phyloP scores from a whole-genome alignment of 2,113 vertebrate species.

The Pseudolaguvia tuberculata region DNA sequence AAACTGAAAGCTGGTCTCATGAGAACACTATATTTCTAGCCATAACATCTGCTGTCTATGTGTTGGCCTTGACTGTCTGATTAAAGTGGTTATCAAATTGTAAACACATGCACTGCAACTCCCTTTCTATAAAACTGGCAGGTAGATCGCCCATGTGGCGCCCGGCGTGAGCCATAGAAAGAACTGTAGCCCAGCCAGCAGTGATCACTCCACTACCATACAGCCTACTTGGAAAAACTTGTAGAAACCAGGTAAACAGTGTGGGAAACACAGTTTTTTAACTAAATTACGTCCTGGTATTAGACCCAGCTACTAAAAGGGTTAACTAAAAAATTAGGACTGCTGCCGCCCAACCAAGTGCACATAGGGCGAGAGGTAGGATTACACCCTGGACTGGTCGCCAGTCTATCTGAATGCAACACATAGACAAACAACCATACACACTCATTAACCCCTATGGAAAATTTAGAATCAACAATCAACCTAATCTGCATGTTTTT shows the following conservation, averaged over 20 bases:
- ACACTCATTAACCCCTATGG: no score
- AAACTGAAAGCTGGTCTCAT: slow-evolving; percentile 4
- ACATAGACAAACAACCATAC: no score
- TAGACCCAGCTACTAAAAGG: slow-evolving; percentile 30
- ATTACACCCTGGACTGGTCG: no score
- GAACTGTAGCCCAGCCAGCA: slow-evolving; percentile 73
- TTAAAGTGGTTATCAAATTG: slow-evolving; percentile 72
- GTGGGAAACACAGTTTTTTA: slow-evolving; percentile 28
- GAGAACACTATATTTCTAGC: slow-evolving; percentile 31
- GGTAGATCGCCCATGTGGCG: slow-evolving; percentile 76
- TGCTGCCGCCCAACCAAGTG: no score
- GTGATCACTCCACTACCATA: slow-evolving; percentile 79
- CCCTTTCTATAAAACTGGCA: slow-evolving; percentile 74
- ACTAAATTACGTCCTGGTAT: slow-evolving; percentile 24
- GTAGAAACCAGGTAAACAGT: slow-evolving; percentile 51
- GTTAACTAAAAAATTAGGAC: slow-evolving; percentile 1
- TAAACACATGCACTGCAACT: slow-evolving; percentile 69
- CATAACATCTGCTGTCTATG: slow-evolving; percentile 44
- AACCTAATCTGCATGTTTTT: no score
- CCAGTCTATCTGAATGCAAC: no score
- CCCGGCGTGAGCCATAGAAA: slow-evolving; percentile 72
- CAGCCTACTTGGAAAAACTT: slow-evolving; percentile 79
- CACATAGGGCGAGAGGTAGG: no score
- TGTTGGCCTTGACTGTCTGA: slow-evolving; percentile 42
- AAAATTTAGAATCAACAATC: no score